These are phyloP conservation scores for Herpailurus yagouaroundi DNA, from an alignment of 2,113 vertebrate species.

Conservation along the genomic window DNA sequence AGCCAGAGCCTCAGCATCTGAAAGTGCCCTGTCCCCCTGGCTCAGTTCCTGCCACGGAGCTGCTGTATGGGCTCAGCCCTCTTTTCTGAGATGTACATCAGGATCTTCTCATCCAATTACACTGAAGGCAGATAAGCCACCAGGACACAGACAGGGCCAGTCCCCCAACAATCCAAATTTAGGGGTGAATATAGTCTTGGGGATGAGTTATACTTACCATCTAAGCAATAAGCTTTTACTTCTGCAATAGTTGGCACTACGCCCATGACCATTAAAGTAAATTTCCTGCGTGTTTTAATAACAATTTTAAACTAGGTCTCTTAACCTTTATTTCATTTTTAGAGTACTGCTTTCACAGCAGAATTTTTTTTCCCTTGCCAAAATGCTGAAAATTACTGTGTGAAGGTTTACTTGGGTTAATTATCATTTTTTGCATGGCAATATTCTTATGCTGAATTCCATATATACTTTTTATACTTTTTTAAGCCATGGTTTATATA, in stretches of 20 bases:
- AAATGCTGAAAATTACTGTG: slow-evolving; percentile 13
- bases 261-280: slow-evolving; percentile 40
- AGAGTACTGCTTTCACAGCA: slow-evolving; percentile 37
- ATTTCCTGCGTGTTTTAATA: slow-evolving; percentile 46
- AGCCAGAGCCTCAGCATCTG: not conserved
- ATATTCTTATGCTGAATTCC: slow-evolving; percentile 2
- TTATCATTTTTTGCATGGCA: slow-evolving; percentile 36
- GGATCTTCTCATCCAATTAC: not conserved
- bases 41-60: not conserved
- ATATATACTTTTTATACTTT: not conserved
- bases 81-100: not conserved
- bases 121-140: not conserved
- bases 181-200: not conserved
- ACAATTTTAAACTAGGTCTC: slow-evolving; percentile 48
- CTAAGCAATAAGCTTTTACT: slow-evolving; percentile 11
- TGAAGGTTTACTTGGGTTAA: slow-evolving; percentile 34
- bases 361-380: slow-evolving; percentile 4
- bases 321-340: slow-evolving; percentile 52
- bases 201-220: not conserved
- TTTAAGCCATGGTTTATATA: slow-evolving; percentile 16
- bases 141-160: not conserved
- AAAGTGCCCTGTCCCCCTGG: not conserved
- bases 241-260: slow-evolving; percentile 42
- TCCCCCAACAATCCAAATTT: not conserved
- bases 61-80: not conserved